Base-by-base conservation (phyloP, 2,888 invertebrate genomes). In the Conistra vaccinii region DNA sequence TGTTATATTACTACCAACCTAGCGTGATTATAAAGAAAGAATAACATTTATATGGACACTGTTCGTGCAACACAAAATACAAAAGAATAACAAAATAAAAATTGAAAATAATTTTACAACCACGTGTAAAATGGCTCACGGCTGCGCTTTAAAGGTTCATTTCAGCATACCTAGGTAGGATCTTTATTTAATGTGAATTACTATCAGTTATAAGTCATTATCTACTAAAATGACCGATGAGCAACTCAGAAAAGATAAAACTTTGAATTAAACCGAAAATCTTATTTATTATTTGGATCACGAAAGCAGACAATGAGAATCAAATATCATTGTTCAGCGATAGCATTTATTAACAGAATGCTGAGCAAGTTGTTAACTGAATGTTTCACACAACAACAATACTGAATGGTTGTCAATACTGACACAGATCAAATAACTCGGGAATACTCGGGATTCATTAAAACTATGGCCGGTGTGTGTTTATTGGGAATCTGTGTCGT, bases 281-380 rank as follows among this genome's bases (percentile, higher is more conserved):
- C 1, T 10, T 35, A 42, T 57, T 76, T 48, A 60, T 60, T 66
- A 73, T 60, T 42, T 14, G 7, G 5, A 61, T 32, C 48, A 35
- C 35, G n/a, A 69, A 45, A 60, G 0, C 51, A 17, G 51, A 23
- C 57, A 53, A 79, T 45, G 45, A 53, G 12, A 60, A 53, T 65
- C 53, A 60, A 80, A 78, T 32, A 73, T 1, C n/a, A 76, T 60
- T 73, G 35, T 60, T 45, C 45, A 60, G 23, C n/a, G 35, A 32
- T 26, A 65, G 29, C 63, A 73, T 60, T 76, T 65, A 51, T 51
- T 32, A 76, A 39, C n/a, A 73, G 32, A 80, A 39, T 4, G 80
- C 73, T 65, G 80, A 78, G 45, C 45, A 45, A 60, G 58, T 63
- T 58, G 79, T 65, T 53, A 72, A 23, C 35, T 32, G 14, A 35